These are phyloP conservation scores for Lomographa bimaculata DNA, from an alignment of 2,888 invertebrate genomes.

Conservation along the genomic window DNA sequence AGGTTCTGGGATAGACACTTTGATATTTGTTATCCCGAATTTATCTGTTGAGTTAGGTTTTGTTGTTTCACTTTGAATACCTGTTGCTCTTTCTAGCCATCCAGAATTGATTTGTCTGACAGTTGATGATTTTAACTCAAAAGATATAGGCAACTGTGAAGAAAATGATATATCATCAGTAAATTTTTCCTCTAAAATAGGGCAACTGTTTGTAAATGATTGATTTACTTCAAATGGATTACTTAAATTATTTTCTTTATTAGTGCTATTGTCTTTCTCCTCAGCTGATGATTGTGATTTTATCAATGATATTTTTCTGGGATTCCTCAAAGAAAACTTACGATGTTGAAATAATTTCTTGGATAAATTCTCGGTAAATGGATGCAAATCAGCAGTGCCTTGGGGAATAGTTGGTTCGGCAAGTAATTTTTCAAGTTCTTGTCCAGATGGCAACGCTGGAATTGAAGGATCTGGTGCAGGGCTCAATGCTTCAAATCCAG, in stretches of 20 bases:
- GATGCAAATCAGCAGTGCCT: constrained; percentile 39
- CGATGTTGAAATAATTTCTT: constrained; percentile 88
- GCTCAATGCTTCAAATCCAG: constrained; percentile 37
- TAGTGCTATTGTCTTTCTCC: constrained; percentile 31
- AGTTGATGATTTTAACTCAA: constrained; percentile 30
- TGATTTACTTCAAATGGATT: constrained; percentile 20
- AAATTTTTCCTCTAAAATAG: constrained; percentile 17
- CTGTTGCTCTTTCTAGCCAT: constrained; percentile 76
- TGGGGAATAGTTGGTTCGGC: constrained; percentile 45
- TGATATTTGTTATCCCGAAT: constrained; percentile 56
- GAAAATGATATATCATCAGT: constrained; percentile 17
- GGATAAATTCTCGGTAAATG: constrained; percentile 80
- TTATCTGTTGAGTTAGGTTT: constrained; percentile 30
- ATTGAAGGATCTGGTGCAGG: constrained; percentile 44
- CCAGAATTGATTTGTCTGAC: constrained; percentile 64
- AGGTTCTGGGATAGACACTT: constrained; percentile 42
- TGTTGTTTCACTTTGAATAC: constrained; percentile 49
- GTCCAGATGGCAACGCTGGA: constrained; percentile 59
- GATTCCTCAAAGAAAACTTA: constrained; percentile 89
- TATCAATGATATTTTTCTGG: constrained; percentile 84
- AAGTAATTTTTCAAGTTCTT: constrained; percentile 76
- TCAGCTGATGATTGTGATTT: constrained; percentile 43
- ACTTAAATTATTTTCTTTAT: constrained; percentile 32
- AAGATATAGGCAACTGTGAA: constrained; percentile 14
- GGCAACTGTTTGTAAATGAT: constrained; percentile 12